Base-by-base conservation (phyloP, 2,888 invertebrate species). In the Magallana nippona region DNA sequence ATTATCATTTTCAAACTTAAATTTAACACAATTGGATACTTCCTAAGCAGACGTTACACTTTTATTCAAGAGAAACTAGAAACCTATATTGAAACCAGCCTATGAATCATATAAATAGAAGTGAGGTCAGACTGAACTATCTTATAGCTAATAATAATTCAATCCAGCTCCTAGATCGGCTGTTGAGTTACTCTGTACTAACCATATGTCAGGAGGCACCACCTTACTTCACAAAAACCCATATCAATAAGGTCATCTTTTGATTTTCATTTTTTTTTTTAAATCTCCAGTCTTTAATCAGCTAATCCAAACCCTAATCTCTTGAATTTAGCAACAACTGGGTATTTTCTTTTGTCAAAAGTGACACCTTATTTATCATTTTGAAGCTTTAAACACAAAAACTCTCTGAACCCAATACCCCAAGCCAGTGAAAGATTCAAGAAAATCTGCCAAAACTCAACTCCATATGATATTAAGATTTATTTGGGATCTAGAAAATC, bases 301-400 rank as follows among this genome's bases (percentile, higher is more conserved):
- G 71, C 27, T 71, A 71, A 71, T 71, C 71, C 71, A 27, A 27
- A 11, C 5, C 22, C 71, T 71, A 71, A 71, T 71, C 71, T 71
- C 71, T 10, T 27, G 5, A 22, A 32, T 71, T 71, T 71, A 27
- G 27, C 71, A 71, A 71, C 71, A 71, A 71, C 71, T 71, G 71
- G 71, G 32, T 71, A 32, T 71, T 32, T 71, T 71, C 71, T 71
- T 71, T 27, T 71, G 71, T 71, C 32, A 22, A 27, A 71, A 22
- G 15, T 71, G 71, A 27, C 71, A 71, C 27, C 22, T 71, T 71
- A 71, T 71, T 71, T 71, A 71, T 71, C 71, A 71, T 27, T 71
- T 27, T 32, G 22, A 15, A 71, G 32, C 27, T 27, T 13, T 8
- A 71, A 44, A 44, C 44, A 27, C 32, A 71, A 22, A n/a, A 71